Evolutionary conservation across 1,140 invertebrate genomes (phyloP), one percentile per base, ranked within the genome.

Genomic region (Camponotus pennsylvanicus): DNA sequence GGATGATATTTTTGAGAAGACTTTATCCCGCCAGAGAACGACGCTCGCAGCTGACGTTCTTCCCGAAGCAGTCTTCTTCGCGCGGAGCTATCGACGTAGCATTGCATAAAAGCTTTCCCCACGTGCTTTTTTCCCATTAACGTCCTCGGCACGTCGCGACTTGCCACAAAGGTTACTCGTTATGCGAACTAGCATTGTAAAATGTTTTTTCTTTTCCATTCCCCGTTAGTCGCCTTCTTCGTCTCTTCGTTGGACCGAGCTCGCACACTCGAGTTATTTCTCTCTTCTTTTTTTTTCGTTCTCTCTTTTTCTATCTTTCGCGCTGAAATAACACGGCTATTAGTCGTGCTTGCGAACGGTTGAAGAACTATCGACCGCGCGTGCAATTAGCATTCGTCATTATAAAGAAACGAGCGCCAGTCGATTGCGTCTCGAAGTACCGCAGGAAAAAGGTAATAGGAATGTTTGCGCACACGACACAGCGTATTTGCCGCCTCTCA

Each of bases 101-200:
- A 52, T 49, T 37, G 40, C 67, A 21, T 73, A 73, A 75, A 71
- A 71, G 40, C 52, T 45, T 40, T 75, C n/a, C n/a, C 80, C 27
- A 42, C 37, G 18, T 63, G 42, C 64, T 55, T 66, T 78, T 85
- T 67, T 1, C 40, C 40, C 61, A 32, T 78, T 85, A 85, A 78
- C 45, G 63, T 55, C 27, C 21, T 1, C 63, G 52, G 34, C 73
- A 83, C 42, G 82, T 55, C 37, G 59, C 59, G 73, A 77, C 83
- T 66, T 55, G 83, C 79, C 83, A 85, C 75, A 79, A 67, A 79
- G 61, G 34, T 85, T 85, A 76, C 61, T 79, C 73, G 61, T 78
- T 79, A 66, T 45, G 37, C 67, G 45, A 64, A 75, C 69, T 73
- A 71, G 70, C 61, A 86, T 82, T 83, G 75, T 83, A 86, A 69